phyloP scores from a whole-genome alignment of 2,888 invertebrate genomes.

The Agrotis segetum region DNA sequence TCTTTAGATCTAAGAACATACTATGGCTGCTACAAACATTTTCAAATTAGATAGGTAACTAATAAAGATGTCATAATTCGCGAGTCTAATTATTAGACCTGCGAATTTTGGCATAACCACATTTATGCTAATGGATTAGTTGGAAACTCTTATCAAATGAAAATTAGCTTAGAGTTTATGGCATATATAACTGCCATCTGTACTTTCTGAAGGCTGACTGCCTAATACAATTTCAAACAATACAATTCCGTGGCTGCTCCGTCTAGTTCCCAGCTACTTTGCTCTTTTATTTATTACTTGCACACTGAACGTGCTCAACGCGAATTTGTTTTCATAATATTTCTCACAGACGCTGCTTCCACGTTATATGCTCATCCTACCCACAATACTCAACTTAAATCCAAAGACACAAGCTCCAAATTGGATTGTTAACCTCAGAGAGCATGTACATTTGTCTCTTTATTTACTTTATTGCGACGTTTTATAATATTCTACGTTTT shows the following conservation, averaged over 20 bases:
- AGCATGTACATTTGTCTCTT: conserved; percentile 86
- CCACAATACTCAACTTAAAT: conserved; percentile 71
- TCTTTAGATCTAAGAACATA: no score
- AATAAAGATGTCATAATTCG: no score
- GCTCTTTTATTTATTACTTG: conserved; percentile 89
- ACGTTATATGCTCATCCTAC: conserved; percentile 75
- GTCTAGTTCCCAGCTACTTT: conserved; percentile 77
- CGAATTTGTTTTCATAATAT: conserved; percentile 91
- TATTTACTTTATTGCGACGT: conserved; percentile 89
- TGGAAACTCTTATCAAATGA: conserved; percentile 29
- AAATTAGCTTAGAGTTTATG: conserved; percentile 47
- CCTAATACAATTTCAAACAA: conserved; percentile 84
- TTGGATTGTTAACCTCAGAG: conserved; percentile 59
- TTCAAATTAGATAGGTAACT: not conserved
- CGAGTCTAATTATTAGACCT: not conserved
- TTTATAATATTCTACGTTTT: conserved; percentile 89
- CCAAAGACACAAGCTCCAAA: conserved; percentile 66
- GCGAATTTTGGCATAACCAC: not conserved
- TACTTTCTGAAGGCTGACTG: conserved; percentile 62
- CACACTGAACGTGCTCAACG: conserved; percentile 89
- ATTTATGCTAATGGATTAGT: conserved; percentile 62
- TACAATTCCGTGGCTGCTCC: conserved; percentile 82
- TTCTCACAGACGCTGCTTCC: conserved; percentile 79
- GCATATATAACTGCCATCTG: conserved; percentile 61
- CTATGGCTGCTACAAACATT: not conserved